phyloP scores from a whole-genome alignment of 2,888 invertebrate species.

The Cryptus armator region DNA sequence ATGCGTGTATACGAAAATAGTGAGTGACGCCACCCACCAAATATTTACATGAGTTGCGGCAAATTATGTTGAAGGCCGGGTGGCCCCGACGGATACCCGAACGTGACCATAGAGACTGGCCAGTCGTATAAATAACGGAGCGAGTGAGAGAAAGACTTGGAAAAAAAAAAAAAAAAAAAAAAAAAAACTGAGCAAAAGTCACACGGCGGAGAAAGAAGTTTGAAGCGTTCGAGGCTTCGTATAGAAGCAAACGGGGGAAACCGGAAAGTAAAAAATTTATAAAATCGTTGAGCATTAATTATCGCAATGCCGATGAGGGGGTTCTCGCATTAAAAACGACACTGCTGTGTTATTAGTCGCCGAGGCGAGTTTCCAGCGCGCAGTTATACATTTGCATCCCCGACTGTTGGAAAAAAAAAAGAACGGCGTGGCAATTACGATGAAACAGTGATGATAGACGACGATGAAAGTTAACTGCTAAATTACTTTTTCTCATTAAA shows the following conservation, averaged over 20 bases:
- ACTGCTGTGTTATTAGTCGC: no score
- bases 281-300: neutral
- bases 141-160: slow-evolving; percentile 15
- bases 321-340: no score
- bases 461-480: no score
- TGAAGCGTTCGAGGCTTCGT: neutral
- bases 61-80: slow-evolving; percentile 69
- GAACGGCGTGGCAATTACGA: no score
- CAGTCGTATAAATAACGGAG: slow-evolving; percentile 49
- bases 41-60: slow-evolving; percentile 71
- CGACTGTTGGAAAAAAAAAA: no score
- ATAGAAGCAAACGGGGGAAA: neutral
- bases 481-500: no score
- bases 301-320: no score
- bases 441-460: no score
- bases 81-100: slow-evolving; percentile 24
- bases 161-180: neutral
- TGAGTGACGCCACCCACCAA: slow-evolving; percentile 74
- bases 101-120: slow-evolving; percentile 49
- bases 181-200: slow-evolving; percentile 21
- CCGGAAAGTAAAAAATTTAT: slow-evolving; percentile 1
- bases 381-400: no score
- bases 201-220: neutral
- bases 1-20: slow-evolving; percentile 73
- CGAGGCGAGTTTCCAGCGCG: no score